These are phyloP conservation scores for Himalopsyche kuldschensis DNA, from an alignment of 2,888 invertebrate genomes.

Conservation along the genomic window DNA sequence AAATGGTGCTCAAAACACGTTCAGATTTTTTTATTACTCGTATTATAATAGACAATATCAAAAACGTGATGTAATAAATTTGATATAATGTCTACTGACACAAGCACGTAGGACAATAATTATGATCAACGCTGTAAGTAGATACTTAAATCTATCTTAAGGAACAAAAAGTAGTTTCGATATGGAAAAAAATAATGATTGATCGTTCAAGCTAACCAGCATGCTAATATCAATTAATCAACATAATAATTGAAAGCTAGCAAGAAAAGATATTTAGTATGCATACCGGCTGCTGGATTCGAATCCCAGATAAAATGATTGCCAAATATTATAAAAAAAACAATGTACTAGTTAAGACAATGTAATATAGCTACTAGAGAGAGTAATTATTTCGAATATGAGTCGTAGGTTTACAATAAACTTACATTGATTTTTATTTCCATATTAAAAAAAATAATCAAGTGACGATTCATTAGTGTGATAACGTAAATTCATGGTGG, in stretches of 20 bases:
- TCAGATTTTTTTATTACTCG: neutral
- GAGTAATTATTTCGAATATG: no score
- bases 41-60: neutral
- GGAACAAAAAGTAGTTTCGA: neutral
- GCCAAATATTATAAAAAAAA: no score
- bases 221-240: neutral
- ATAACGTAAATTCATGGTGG: no score
- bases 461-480: no score
- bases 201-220: neutral
- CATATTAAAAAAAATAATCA: no score
- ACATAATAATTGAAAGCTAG: neutral
- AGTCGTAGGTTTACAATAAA: no score
- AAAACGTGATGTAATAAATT: neutral
- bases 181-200: neutral
- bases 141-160: neutral
- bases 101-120: neutral
- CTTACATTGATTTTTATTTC: no score
- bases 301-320: neutral
- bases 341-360: no score
- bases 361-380: no score
- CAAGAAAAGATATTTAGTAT: neutral
- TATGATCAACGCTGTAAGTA: neutral
- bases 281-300: neutral
- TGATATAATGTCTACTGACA: neutral
- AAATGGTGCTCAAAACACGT: neutral